A percentile compares a stretch with the other conserved stretches of the same genome.
Evolutionary conservation across 2,888 invertebrate species (phyloP).

Genomic region (Ischnura elegans): DNA sequence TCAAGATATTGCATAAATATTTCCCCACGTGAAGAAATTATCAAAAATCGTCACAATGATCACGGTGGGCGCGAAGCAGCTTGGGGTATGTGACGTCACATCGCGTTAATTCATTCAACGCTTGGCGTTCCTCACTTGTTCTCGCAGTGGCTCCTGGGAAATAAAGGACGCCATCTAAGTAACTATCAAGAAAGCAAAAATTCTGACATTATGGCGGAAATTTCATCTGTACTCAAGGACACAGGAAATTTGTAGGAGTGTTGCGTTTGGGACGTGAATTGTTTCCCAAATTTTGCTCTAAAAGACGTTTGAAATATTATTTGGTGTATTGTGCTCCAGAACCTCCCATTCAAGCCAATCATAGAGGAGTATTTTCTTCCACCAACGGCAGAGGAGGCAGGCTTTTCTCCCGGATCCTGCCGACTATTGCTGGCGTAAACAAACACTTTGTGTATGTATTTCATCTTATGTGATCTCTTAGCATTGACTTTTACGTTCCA

Average conservation of each 20-base stretch:
- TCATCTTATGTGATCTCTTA: constrained; percentile 28
- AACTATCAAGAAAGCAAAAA: constrained; percentile 71
- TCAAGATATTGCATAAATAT: not conserved
- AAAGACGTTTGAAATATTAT: constrained; percentile 54
- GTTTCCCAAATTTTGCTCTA: constrained; percentile 62
- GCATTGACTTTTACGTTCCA: not conserved
- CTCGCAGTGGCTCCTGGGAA: constrained; percentile 72
- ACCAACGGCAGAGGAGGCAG: constrained; percentile 71
- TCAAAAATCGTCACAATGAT: constrained; percentile 68
- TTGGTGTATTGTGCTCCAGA: constrained; percentile 61
- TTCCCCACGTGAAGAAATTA: constrained; percentile 22
- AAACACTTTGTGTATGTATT: constrained; percentile 69
- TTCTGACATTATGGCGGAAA: constrained; percentile 72
- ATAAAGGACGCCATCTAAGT: constrained; percentile 72
- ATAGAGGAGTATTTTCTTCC: constrained; percentile 70
- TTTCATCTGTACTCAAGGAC: constrained; percentile 72
- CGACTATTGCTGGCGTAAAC: constrained; percentile 72
- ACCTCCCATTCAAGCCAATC: constrained; percentile 69
- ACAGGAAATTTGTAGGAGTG: constrained; percentile 70
- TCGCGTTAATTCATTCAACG: constrained; percentile 71
- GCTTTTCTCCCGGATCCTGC: constrained; percentile 70
- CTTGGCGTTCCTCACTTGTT: constrained; percentile 71
- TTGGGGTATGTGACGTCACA: constrained; percentile 70
- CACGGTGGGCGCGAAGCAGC: constrained; percentile 69
- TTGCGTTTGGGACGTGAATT: constrained; percentile 68